These are phyloP conservation scores for Kobus ellipsiprymnus DNA, from an alignment of 2,113 vertebrate species.

Conservation along the genomic window DNA sequence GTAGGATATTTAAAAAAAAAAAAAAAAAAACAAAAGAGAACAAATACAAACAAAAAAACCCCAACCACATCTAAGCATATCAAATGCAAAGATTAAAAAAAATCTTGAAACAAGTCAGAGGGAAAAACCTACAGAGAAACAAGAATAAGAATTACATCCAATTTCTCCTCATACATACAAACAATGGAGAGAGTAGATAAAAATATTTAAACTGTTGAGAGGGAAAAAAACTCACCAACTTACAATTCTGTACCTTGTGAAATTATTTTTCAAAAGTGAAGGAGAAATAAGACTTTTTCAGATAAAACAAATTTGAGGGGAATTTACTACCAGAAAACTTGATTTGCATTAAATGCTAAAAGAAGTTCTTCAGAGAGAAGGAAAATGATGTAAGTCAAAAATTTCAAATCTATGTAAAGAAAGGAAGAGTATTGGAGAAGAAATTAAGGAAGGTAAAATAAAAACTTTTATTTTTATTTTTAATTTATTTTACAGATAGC, in stretches of 20 bases:
- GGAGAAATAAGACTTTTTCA: neutral
- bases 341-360: neutral
- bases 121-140: neutral
- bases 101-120: neutral
- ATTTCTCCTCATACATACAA: neutral
- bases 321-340: neutral
- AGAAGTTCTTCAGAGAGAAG: neutral
- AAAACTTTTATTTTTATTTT: neutral
- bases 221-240: neutral
- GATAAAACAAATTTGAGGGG: neutral
- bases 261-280: slow-evolving; percentile 6
- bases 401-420: neutral
- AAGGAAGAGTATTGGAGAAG: neutral
- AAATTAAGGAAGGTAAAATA: neutral
- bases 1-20: neutral
- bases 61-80: neutral
- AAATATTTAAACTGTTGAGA: neutral
- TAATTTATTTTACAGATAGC: neutral
- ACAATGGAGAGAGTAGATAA: neutral
- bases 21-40: neutral
- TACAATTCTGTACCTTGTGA: neutral
- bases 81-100: neutral
- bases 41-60: neutral
- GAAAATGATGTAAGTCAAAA: neutral
- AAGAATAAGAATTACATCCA: neutral